Base-by-base conservation (phyloP, 2,888 invertebrate species). In the Amphipoea oculea region DNA sequence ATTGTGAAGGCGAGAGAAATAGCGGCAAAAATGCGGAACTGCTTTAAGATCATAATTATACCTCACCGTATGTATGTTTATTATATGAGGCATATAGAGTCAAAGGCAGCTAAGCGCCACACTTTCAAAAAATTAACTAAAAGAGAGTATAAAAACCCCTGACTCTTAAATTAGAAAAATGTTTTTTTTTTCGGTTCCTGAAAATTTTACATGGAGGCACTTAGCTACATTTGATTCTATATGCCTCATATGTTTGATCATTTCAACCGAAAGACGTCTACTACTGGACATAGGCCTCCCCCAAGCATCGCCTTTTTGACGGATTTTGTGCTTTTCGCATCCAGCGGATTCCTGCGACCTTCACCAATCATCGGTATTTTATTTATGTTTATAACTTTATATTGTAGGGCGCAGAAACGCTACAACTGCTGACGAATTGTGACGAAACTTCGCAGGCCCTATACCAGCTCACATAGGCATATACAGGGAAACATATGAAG, bases 1-100 rank as follows among this genome's bases (percentile, higher is more conserved):
- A 72, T 36, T 36, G 40, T 40, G 57, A 29, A 54, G 48, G 29
- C n/a, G 62, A 29, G 17, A 76, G 36, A 57, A 73, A 57, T 48
- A n/a, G 14, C 20, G 51, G 14, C 4, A 75, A 66, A 42, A 42
- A 67, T 80, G 76, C 66, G 79, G 82, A 67, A 82, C 51, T 57
- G n/a, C 7, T 54, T 20, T 20, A 54, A 20, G 20, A 54, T 6
- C 20, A 54, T 20, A 57, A n/a, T n/a, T 60, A 12, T 60, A 60
- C n/a, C 57, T 12, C n/a, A n/a, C 57, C 7, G 2, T 20, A 54
- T n/a, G 11, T 57, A 60, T n/a, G 57, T 60, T n/a, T 60, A 60
- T 60, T 60, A 40, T 40, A 29, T 29, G 29, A 29, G 29, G 29
- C 29, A 29, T 29, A 29, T 29, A 29, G 29, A 29, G 1, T 29